Evolutionary conservation across 2,113 vertebrate species (phyloP), one percentile per base, ranked within the genome.

Genomic region (Siniperca knerii): DNA sequence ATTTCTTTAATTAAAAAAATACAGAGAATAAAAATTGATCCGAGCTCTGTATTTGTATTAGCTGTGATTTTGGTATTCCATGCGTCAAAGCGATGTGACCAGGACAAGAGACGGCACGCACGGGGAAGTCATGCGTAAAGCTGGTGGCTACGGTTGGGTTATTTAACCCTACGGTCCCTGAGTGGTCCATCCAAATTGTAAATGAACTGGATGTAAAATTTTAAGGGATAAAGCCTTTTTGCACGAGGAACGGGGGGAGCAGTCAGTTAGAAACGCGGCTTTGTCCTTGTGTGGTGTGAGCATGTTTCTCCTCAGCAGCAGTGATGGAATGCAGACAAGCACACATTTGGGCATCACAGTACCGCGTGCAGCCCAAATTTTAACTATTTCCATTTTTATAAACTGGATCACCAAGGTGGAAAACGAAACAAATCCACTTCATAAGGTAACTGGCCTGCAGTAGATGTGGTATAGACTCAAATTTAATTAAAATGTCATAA

Each of bases 91-190:
- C 83, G 77, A 83, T 82, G 79, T 62, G 77, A 55, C 67, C 79
- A 77, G 76, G 78, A 81, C 42, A 29, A 66, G 65, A 75, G 86
- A 61, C 77, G 67, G 80, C 83, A 88, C 85, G 89, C 86, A 46
- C 87, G 52, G 84, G 70, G 87, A 85, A 90, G 90, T 92, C 92
- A 90, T 92, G 94, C 93, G 92, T 93, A 93, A 94, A 93, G 79
- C 90, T 77, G 65, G 40, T 73, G 79, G 91, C 87, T 64, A 79
- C 80, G 87, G 84, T 25, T 82, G 77, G 80, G 85, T 75, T 76
- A 54, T 92, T 93, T 92, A 90, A 92, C 86, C 92, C 90, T 92
- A 7, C 86, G 90, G 90, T 92, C 73, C 76, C 91, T 89, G 92
- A 76, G 74, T 21, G 82, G n/a, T 76, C 82, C 57, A 76, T 79